Evolutionary conservation across 2,888 invertebrate genomes (phyloP).

Genomic region (Acleris cristana): DNA sequence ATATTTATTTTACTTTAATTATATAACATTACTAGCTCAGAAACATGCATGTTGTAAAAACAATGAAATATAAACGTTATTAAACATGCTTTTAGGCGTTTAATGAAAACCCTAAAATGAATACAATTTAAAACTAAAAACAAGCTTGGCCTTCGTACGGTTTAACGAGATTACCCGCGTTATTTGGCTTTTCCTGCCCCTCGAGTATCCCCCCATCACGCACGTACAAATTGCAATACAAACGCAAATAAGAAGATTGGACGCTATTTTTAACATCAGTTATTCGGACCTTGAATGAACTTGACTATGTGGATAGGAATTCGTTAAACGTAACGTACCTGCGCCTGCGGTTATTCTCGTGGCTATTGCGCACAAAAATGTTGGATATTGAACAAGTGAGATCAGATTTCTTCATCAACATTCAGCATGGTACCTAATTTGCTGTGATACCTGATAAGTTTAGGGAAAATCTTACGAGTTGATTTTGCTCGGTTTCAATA

Average conservation of each 20-base stretch:
- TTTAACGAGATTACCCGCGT: conserved; percentile 32
- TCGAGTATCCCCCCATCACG: conserved; percentile 27
- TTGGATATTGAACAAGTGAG: conserved; percentile 13
- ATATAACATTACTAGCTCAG: too few species aligned
- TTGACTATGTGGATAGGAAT: conserved; percentile 34
- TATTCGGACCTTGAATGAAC: conserved; percentile 38
- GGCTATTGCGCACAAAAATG: conserved; percentile 10
- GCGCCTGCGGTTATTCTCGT: conserved; percentile 30
- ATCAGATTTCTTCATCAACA: neutral
- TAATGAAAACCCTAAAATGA: too few species aligned
- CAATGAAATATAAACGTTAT: too few species aligned
- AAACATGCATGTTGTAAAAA: too few species aligned
- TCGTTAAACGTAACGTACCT: conserved; percentile 30
- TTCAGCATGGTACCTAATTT: neutral
- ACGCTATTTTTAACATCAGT: conserved; percentile 38
- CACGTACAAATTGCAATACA: conserved; percentile 38
- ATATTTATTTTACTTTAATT: too few species aligned
- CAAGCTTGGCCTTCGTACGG: conserved; percentile 40
- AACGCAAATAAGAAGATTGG: conserved; percentile 39
- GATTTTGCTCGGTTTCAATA: too few species aligned
- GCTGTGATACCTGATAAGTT: too few species aligned
- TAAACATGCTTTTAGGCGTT: too few species aligned
- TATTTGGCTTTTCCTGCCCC: conserved; percentile 41
- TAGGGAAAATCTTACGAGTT: neutral
- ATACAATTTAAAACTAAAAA: conserved; percentile 35